Conservation (phyloP, 2,888 invertebrate species). For the Lithophane socia region DNA sequence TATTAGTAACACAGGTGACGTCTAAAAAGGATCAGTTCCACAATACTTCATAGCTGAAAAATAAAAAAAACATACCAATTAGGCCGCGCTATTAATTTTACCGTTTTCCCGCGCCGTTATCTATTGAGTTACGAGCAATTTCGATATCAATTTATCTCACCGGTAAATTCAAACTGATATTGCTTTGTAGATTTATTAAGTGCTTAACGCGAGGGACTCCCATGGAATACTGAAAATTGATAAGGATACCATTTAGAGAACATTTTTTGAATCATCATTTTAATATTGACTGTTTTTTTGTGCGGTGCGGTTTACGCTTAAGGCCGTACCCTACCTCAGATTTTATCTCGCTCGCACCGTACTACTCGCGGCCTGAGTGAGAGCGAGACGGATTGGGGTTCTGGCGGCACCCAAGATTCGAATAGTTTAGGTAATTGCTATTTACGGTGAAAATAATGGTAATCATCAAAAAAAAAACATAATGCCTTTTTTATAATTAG, state of each 20-base stretch:
- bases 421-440: no score
- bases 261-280: slow-evolving; percentile 19
- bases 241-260: slow-evolving; percentile 22
- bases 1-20: not conserved
- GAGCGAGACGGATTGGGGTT: no score
- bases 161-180: slow-evolving; percentile 67
- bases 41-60: slow-evolving; percentile 17
- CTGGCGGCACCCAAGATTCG: no score
- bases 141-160: slow-evolving; percentile 71
- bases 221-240: slow-evolving; percentile 52
- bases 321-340: no score
- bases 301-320: not conserved
- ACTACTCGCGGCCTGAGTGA: no score
- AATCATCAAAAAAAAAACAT: no score
- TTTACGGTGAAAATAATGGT: no score
- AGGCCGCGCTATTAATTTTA: slow-evolving; percentile 62
- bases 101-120: slow-evolving; percentile 64
- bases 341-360: no score
- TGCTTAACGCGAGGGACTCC: slow-evolving; percentile 50
- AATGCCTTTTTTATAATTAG: no score
- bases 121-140: slow-evolving; percentile 71
- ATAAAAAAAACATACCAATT: slow-evolving; percentile 57
- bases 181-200: slow-evolving; percentile 64
- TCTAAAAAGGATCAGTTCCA: slow-evolving; percentile 7
- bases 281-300: not conserved